Base-by-base conservation (phyloP, 1,140 invertebrate genomes). In the Phenacoccus solenopsis region DNA sequence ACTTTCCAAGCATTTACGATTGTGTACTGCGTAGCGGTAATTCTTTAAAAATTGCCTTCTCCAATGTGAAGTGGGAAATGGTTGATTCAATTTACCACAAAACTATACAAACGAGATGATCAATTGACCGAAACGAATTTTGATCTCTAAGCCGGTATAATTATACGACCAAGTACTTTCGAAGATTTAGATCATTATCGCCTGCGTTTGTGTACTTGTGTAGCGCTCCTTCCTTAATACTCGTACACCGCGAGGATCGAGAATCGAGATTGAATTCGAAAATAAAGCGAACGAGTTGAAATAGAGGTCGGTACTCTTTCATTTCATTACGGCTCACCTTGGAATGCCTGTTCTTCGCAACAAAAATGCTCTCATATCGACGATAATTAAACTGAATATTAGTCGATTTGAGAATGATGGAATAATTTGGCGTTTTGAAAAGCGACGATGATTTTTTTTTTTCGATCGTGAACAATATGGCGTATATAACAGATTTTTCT, bases 111-210 rank as follows among this genome's bases (percentile, higher is more conserved):
- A 9, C 38, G 38, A 49, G 38, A n/a, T 49, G 38, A 49, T 49
- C 38, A 49, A 49, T 49, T 49, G 38, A 49, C 38, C 38, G 20
- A 49, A n/a, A 49, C 38, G 38, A 49, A 49, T 49, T 49, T 49
- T 49, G 20, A 49, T 49, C 38, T 49, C 38, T 10, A 49, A n/a
- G n/a, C 38, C 38, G n/a, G n/a, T 49, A 49, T 49, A 49, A 49
- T 49, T 49, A 49, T 49, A 16, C 5, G 38, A 49, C 38, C 12
- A 49, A 49, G 16, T 3, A 32, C n/a, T 32, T 49, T 49, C 16
- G 38, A n/a, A n/a, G 38, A 49, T 49, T 49, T n/a, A 49, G 38
- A 49, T 49, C 38, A 49, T 49, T 49, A 49, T n/a, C n/a, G n/a
- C n/a, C n/a, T n/a, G n/a, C n/a, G n/a, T n/a, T n/a, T n/a, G n/a